These are phyloP conservation scores for Xylocampa areola DNA, from an alignment of 2,888 invertebrate species.

Conservation along the genomic window DNA sequence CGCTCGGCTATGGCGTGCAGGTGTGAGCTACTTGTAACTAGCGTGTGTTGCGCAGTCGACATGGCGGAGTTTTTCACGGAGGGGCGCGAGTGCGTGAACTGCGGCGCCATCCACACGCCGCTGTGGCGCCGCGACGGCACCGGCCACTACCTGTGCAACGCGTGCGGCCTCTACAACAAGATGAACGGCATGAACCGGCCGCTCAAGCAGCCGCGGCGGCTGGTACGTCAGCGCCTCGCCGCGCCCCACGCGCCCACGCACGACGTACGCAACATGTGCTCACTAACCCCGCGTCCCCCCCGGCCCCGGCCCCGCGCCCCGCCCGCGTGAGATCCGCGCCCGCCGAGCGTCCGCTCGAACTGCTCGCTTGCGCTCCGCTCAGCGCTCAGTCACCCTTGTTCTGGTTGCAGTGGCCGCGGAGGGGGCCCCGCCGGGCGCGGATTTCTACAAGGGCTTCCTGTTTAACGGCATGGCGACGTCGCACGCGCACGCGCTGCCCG, in stretches of 20 bases:
- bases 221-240: constrained; percentile 94
- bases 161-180: constrained; percentile 99
- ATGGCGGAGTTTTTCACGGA: constrained; percentile 95
- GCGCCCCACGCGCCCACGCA: constrained; percentile 81
- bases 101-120: constrained; percentile 98
- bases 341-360: constrained; percentile 75
- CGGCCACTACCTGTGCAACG: constrained; percentile 99
- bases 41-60: constrained; percentile 84
- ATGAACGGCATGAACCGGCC: constrained; percentile 99
- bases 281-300: constrained; percentile 61
- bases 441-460: constrained; percentile 96
- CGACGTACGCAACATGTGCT: constrained; percentile 78
- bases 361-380: constrained; percentile 51
- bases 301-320: constrained; percentile 49
- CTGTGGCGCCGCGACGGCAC: constrained; percentile 99
- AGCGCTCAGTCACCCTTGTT: constrained; percentile 72
- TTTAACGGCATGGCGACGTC: constrained; percentile 91
- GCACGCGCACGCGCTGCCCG: constrained; percentile 71
- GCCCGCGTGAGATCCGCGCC: constrained; percentile 79
- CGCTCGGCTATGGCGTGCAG: constrained; percentile 51
- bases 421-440: constrained; percentile 94
- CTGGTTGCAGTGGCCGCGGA: constrained; percentile 95
- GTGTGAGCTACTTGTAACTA: constrained; percentile 54
- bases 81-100: constrained; percentile 99
- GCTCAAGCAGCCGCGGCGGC: constrained; percentile 98